Percentiles rank a stretch among this genome's conserved stretches.
Evolutionary conservation across 1,140 invertebrate genomes (phyloP).

Genomic region (Hormaphis cornu): DNA sequence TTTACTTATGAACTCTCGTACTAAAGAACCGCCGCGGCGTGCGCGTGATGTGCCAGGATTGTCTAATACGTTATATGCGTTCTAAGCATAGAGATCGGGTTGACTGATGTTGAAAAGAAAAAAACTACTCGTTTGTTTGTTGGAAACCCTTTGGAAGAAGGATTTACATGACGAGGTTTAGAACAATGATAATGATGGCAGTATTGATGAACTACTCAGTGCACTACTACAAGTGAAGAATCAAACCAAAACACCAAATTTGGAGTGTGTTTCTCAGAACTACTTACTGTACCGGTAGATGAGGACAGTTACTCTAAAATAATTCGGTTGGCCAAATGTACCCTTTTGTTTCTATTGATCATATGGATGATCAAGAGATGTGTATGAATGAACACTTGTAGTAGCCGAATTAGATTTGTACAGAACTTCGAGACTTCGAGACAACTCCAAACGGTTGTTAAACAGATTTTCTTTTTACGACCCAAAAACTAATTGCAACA

Average conservation of each 20-base stretch:
- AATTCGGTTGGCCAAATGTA: conserved; percentile 60
- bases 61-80: conserved; percentile 56
- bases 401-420: no score
- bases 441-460: no score
- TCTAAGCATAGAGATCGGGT: conserved; percentile 57
- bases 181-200: conserved; percentile 4
- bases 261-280: conserved; percentile 44
- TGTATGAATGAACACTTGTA: no score
- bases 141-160: conserved; percentile 33
- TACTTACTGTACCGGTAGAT: conserved; percentile 60
- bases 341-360: no score
- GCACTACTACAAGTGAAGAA: not conserved
- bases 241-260: conserved; percentile 35
- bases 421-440: no score
- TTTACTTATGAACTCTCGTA: conserved; percentile 56
- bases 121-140: conserved; percentile 45
- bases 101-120: conserved; percentile 55
- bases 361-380: no score
- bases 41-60: conserved; percentile 57
- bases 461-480: no score
- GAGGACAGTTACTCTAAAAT: conserved; percentile 53
- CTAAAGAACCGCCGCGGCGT: conserved; percentile 51
- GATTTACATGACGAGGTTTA: conserved; percentile 23
- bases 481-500: no score
- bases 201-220: conserved; percentile 28